phyloP scores from a whole-genome alignment of 2,797 vertebrate species.

The Melopsittacus undulatus region DNA sequence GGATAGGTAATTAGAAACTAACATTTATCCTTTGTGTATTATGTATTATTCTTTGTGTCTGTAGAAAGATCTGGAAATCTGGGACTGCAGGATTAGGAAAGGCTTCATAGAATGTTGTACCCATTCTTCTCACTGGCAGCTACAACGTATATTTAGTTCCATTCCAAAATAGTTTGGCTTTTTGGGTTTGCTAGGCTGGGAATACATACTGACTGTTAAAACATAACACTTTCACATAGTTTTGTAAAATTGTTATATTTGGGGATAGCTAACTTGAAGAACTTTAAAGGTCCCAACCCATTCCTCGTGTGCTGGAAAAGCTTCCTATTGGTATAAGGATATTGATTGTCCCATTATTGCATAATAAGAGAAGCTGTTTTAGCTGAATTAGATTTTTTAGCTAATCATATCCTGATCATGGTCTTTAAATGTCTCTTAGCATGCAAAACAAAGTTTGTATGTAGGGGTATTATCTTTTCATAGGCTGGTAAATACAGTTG shows the following conservation, averaged over 20 bases:
- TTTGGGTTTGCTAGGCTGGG: neutral
- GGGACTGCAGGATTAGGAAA: neutral
- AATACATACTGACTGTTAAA: neutral
- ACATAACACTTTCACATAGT: fast-evolving
- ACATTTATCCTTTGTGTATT: too few relatives aligned
- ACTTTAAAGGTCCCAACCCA: neutral
- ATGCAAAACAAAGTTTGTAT: neutral
- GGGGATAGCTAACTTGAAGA: neutral
- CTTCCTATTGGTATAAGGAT: neutral
- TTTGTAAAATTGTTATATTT: neutral
- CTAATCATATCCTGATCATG: neutral
- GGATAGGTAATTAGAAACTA: neutral
- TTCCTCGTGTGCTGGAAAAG: neutral
- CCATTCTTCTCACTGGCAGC: neutral
- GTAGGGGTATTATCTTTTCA: neutral
- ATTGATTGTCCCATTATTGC: neutral
- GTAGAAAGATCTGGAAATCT: neutral
- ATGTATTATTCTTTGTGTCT: neutral
- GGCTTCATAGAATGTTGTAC: neutral
- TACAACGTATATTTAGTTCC: neutral
- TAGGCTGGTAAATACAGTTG: neutral
- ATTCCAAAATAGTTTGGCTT: neutral
- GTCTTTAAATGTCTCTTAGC: neutral
- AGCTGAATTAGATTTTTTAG: neutral
- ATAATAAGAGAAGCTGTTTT: neutral